Conservation (phyloP, 1,140 invertebrate species). For the Drosophila sechellia region DNA sequence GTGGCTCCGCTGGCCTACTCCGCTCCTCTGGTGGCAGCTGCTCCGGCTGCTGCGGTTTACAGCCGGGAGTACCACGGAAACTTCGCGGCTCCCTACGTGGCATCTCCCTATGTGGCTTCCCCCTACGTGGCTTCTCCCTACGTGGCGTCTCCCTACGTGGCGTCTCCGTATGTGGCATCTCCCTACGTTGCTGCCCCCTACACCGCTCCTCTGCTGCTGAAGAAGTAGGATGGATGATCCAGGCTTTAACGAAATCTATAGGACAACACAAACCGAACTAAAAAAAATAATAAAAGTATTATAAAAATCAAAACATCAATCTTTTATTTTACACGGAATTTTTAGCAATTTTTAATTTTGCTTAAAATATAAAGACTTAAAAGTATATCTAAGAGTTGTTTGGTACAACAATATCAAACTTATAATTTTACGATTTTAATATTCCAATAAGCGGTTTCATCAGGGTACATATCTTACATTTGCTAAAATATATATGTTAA, state of each 20-base stretch:
- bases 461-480: no score
- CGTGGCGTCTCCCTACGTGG: slow-evolving; percentile 55
- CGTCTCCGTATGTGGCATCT: slow-evolving; percentile 67
- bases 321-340: background rate
- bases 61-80: slow-evolving; percentile 64
- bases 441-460: no score
- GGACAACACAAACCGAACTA: slow-evolving; percentile 1
- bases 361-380: background rate
- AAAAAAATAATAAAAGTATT: slow-evolving; percentile 33
- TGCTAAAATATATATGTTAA: background rate
- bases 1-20: slow-evolving; percentile 71
- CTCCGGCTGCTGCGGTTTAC: slow-evolving; percentile 55
- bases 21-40: slow-evolving; percentile 42
- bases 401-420: no score
- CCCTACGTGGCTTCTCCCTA: slow-evolving; percentile 73
- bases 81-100: slow-evolving; percentile 67
- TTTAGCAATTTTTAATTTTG: background rate
- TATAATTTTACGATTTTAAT: no score
- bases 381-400: no score
- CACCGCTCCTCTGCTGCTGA: slow-evolving; percentile 62
- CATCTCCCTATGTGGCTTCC: slow-evolving; percentile 58
- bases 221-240: slow-evolving; percentile 46
- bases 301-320: background rate
- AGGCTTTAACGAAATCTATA: background rate
- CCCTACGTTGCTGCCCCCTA: slow-evolving; percentile 68